Conservation (phyloP, 1,140 invertebrate species). For the Caenorhabditis remanei region DNA sequence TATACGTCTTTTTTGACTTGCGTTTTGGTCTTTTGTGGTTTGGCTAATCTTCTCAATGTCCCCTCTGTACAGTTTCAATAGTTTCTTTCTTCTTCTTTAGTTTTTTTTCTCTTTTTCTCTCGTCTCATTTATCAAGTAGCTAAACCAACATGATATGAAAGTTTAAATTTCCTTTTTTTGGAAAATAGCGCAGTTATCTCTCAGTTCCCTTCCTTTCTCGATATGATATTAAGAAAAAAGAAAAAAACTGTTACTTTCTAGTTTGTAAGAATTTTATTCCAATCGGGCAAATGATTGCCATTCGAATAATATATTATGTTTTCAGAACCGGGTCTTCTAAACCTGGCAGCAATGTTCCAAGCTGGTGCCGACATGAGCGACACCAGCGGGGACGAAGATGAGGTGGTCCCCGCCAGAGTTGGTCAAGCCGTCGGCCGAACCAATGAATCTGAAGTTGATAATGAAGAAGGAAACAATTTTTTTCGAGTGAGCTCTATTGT, state of each 20-base stretch:
- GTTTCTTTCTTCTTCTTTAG: conserved; percentile 34
- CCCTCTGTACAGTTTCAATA: neutral
- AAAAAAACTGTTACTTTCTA: no score
- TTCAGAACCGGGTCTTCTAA: conserved; percentile 43
- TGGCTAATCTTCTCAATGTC: conserved; percentile 32
- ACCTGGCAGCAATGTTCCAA: conserved; percentile 44
- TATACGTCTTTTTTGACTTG: neutral
- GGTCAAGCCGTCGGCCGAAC: neutral
- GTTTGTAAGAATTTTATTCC: neutral
- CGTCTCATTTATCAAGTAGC: conserved; percentile 22
- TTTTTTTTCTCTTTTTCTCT: neutral
- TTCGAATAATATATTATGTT: neutral
- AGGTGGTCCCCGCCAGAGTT: conserved; percentile 17
- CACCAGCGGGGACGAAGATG: conserved; percentile 36
- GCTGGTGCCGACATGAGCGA: conserved; percentile 36
- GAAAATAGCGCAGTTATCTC: neutral
- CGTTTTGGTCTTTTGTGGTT: conserved; percentile 53
- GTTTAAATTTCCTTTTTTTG: neutral
- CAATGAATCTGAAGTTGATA: neutral
- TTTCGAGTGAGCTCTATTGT: neutral
- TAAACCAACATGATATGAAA: conserved; percentile 23
- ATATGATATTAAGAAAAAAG: neutral
- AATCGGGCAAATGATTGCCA: no score
- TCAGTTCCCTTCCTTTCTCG: neutral
- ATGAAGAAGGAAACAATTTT: conserved; percentile 32